Conservation (phyloP, 2,797 vertebrate species). For the Nannoperca australis region DNA sequence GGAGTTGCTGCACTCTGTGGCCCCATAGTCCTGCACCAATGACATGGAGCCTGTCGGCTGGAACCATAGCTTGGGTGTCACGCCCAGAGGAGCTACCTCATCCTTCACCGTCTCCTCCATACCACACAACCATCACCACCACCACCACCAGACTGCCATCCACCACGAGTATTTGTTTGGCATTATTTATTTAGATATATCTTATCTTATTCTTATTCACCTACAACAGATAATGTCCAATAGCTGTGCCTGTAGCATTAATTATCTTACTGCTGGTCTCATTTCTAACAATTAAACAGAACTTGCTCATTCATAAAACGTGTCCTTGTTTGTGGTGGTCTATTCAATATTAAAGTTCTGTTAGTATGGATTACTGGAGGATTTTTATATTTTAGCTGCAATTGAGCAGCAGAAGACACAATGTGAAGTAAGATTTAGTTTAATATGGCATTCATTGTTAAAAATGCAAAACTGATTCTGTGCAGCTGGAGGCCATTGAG, state of each 20-base stretch:
- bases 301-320: constrained; percentile 15
- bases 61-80: constrained; percentile 76
- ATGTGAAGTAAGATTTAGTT: not conserved
- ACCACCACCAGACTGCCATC: constrained; percentile 20
- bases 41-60: constrained; percentile 70
- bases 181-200: not conserved
- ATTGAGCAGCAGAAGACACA: constrained; percentile 1
- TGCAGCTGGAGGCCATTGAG: constrained; percentile 6
- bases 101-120: constrained; percentile 6
- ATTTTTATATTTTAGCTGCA: constrained; percentile 16
- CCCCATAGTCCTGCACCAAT: constrained; percentile 70
- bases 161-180: constrained; percentile 11
- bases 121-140: constrained; percentile 36
- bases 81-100: constrained; percentile 11
- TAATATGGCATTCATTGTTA: not conserved
- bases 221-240: not conserved
- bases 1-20: constrained; percentile 51
- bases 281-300: constrained; percentile 2
- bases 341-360: not conserved
- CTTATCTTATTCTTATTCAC: not conserved
- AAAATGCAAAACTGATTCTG: not conserved
- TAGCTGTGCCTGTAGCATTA: not conserved
- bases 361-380: constrained; percentile 36
- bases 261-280: not conserved
- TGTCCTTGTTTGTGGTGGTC: not conserved